These are phyloP conservation scores for Colossoma macropomum DNA, from an alignment of 2,113 vertebrate genomes.

Conservation along the genomic window DNA sequence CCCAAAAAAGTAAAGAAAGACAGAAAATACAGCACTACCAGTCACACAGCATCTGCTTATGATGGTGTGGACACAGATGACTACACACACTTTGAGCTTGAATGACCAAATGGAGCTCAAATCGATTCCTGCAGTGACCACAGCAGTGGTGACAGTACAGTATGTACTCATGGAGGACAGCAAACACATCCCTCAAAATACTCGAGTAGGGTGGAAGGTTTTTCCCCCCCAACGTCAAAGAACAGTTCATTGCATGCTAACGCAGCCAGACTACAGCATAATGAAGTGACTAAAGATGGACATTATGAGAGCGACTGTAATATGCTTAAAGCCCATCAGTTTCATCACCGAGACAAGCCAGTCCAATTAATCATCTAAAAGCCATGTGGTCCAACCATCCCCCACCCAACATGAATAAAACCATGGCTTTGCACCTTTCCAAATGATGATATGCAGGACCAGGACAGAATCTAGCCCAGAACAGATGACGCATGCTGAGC, in stretches of 20 bases:
- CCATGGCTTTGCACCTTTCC: background rate
- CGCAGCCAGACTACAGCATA: background rate
- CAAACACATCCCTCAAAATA: background rate
- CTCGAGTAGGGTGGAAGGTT: background rate
- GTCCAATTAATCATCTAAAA: slow-evolving; percentile 24
- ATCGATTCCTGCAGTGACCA: background rate
- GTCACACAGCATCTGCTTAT: slow-evolving; percentile 1
- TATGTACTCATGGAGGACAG: background rate
- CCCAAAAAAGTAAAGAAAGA: too few relatives aligned
- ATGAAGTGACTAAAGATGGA: background rate
- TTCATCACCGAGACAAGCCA: background rate
- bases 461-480: background rate
- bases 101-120: slow-evolving; percentile 18
- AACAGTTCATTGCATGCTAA: too few relatives aligned
- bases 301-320: background rate
- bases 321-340: too few relatives aligned
- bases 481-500: background rate
- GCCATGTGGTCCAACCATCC: slow-evolving; percentile 2
- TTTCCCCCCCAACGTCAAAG: background rate
- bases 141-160: background rate
- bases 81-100: background rate
- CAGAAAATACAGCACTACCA: background rate
- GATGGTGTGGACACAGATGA: slow-evolving; percentile 1
- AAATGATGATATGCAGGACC: background rate
- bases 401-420: background rate